These are phyloP conservation scores for Parnassius apollo DNA, from an alignment of 2,888 invertebrate species.

Conservation along the genomic window DNA sequence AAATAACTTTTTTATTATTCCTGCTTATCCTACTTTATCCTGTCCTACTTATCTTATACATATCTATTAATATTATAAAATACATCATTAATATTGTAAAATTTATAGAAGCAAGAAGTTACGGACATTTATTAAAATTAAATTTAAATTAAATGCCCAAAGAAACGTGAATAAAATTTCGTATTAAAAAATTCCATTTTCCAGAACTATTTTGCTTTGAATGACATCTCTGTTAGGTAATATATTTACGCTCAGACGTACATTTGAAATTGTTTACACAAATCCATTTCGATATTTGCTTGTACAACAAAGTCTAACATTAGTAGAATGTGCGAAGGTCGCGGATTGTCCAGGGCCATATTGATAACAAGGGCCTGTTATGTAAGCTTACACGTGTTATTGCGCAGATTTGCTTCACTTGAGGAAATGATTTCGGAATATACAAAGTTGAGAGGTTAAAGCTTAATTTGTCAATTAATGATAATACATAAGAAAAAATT, in stretches of 20 bases:
- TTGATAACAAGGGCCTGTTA: conserved; percentile 46
- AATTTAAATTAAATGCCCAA: too few species aligned
- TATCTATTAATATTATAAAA: too few species aligned
- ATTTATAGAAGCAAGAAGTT: too few species aligned
- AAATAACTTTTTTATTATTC: too few species aligned
- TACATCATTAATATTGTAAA: too few species aligned
- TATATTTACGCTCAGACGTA: background rate
- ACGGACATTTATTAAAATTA: too few species aligned
- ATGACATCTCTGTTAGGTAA: background rate
- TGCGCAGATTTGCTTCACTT: conserved; percentile 12
- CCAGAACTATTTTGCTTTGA: background rate
- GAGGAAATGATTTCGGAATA: conserved; percentile 9
- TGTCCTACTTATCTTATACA: too few species aligned
- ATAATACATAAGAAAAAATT: too few species aligned
- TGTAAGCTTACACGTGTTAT: conserved; percentile 28
- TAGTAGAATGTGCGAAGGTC: conserved; percentile 63
- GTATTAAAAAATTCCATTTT: background rate
- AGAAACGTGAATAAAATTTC: too few species aligned
- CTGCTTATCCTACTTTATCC: too few species aligned
- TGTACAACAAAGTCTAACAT: conserved; percentile 33
- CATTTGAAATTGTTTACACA: conserved; percentile 17
- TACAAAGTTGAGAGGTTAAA: conserved; percentile 15
- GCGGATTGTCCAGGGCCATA: conserved; percentile 46
- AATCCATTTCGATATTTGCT: conserved; percentile 23
- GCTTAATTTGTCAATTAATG: background rate